These are phyloP conservation scores for Drosophila pectinifera DNA, from an alignment of 1,140 invertebrate species.

Conservation along the genomic window DNA sequence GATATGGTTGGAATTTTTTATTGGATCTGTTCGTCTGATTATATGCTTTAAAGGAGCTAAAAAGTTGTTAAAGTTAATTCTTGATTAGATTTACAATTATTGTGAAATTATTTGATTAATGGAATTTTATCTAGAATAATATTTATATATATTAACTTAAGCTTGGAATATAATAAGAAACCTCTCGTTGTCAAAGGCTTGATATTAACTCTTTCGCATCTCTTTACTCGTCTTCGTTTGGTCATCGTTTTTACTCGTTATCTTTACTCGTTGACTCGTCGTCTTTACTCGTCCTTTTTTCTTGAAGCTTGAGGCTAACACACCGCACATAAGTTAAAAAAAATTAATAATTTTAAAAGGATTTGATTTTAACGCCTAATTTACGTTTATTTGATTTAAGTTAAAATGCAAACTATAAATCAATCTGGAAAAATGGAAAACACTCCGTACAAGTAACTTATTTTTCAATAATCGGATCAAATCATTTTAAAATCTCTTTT, in stretches of 20 bases:
- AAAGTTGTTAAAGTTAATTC: neutral
- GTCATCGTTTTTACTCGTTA: no score
- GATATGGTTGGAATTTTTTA: neutral
- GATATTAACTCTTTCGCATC: no score
- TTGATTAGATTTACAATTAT: neutral
- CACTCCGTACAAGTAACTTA: no score
- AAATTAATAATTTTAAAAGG: no score
- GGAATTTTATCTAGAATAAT: no score
- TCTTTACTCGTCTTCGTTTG: neutral
- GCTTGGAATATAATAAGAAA: no score
- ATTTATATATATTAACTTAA: neutral
- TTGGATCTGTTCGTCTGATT: neutral
- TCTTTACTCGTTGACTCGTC: no score
- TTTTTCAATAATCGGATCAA: neutral
- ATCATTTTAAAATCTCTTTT: neutral
- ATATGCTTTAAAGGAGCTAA: neutral
- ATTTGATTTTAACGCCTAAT: neutral
- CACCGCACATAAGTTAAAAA: no score
- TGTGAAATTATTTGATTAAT: neutral
- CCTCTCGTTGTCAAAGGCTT: no score
- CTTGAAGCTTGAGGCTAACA: no score
- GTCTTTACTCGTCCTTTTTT: no score
- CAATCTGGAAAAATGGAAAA: neutral
- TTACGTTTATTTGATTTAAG: neutral
- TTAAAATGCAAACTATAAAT: neutral